Conservation (phyloP, 2,888 invertebrate genomes). For the Acheta domesticus region DNA sequence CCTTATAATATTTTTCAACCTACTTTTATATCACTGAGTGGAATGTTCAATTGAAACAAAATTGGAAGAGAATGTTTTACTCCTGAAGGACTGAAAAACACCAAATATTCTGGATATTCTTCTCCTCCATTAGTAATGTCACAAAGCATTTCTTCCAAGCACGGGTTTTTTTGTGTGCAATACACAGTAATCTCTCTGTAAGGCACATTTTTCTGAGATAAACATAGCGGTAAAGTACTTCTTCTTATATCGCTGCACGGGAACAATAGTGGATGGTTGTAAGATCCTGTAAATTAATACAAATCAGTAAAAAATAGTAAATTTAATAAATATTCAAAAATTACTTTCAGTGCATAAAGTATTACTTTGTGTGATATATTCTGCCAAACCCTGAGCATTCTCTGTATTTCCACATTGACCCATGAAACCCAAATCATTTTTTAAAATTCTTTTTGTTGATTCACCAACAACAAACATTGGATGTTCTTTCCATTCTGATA, state of each 20-base stretch:
- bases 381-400: slow-evolving; percentile 53
- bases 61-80: slow-evolving; percentile 50
- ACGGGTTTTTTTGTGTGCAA: slow-evolving; percentile 52
- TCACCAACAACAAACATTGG: slow-evolving; percentile 56
- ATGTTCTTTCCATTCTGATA: slow-evolving; percentile 48
- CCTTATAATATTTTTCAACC: not conserved
- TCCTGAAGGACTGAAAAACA: slow-evolving; percentile 61
- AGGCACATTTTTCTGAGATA: slow-evolving; percentile 47
- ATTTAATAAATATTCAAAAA: not conserved
- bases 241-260: slow-evolving; percentile 57
- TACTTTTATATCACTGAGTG: slow-evolving; percentile 31
- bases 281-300: slow-evolving; percentile 39
- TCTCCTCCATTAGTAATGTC: slow-evolving; percentile 45
- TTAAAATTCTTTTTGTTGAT: slow-evolving; percentile 51
- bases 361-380: slow-evolving; percentile 51
- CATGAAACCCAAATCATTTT: slow-evolving; percentile 49
- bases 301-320: not conserved
- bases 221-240: slow-evolving; percentile 51
- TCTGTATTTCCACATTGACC: slow-evolving; percentile 55
- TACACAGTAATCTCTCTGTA: slow-evolving; percentile 54
- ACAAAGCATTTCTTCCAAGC: slow-evolving; percentile 49
- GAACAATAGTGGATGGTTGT: slow-evolving; percentile 51
- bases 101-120: slow-evolving; percentile 51
- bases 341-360: not conserved
- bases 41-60: slow-evolving; percentile 46